These are phyloP conservation scores for Flexamia atlantica DNA, from an alignment of 2,888 invertebrate species.

Conservation along the genomic window DNA sequence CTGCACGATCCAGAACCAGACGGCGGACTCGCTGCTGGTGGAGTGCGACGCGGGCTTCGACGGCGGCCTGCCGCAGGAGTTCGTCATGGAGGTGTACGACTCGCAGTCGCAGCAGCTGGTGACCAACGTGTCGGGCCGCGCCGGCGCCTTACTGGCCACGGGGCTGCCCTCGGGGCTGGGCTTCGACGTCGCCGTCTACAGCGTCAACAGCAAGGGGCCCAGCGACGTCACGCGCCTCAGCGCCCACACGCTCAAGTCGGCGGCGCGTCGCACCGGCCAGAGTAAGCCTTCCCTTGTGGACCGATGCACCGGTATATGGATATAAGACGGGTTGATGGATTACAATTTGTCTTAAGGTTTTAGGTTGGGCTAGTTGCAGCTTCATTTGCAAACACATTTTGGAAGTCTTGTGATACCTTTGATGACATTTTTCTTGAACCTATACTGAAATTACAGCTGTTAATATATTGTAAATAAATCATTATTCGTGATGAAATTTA, in stretches of 20 bases:
- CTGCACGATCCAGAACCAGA: conserved; percentile 86
- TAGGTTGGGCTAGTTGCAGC: too few species aligned
- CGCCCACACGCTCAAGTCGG: conserved; percentile 85
- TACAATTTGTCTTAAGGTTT: too few species aligned
- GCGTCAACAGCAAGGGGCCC: conserved; percentile 85
- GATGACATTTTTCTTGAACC: too few species aligned
- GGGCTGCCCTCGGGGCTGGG: conserved; percentile 83
- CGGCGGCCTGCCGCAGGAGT: conserved; percentile 85
- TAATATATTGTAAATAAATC: too few species aligned
- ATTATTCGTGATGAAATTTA: too few species aligned
- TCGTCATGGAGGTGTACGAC: conserved; percentile 84
- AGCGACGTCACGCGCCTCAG: conserved; percentile 82
- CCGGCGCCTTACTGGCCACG: conserved; percentile 82
- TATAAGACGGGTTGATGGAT: too few species aligned
- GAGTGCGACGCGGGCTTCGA: conserved; percentile 88
- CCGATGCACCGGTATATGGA: too few species aligned
- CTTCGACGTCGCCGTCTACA: conserved; percentile 83
- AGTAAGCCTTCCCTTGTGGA: conserved; percentile 27
- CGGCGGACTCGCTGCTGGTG: conserved; percentile 83
- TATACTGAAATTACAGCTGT: too few species aligned
- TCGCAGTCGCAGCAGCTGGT: conserved; percentile 76
- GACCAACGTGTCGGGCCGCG: conserved; percentile 78
- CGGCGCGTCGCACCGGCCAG: conserved; percentile 71
- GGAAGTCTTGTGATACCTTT: too few species aligned
- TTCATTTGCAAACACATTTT: too few species aligned